phyloP scores from a whole-genome alignment of 2,797 vertebrate genomes.

The Coregonus sp. region DNA sequence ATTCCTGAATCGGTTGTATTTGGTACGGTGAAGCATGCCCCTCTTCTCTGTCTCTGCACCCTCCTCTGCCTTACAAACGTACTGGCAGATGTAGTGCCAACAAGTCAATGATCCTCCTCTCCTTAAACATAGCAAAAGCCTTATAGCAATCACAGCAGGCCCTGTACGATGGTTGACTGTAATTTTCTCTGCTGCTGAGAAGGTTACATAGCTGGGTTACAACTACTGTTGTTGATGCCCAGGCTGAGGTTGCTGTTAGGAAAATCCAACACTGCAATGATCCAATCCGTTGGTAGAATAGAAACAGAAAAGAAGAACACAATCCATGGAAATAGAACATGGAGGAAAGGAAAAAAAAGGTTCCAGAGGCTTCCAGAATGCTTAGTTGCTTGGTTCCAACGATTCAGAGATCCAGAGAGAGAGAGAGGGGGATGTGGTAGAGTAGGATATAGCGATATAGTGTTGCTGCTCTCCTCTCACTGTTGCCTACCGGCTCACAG shows the following conservation, averaged over 20 bases:
- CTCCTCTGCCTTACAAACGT: conserved; percentile 61
- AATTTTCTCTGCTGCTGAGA: conserved; percentile 57
- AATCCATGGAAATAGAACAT: conserved; percentile 72
- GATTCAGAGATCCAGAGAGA: conserved; percentile 46
- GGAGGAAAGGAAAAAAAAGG: conserved; percentile 51
- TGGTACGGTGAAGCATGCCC: conserved; percentile 95
- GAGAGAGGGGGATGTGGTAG: conserved; percentile 61
- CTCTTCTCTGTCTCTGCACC: not conserved
- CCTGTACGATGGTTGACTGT: conserved; percentile 60
- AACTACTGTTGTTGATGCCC: conserved; percentile 53
- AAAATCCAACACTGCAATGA: conserved; percentile 67
- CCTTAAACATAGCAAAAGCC: conserved; percentile 87
- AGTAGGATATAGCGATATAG: conserved; percentile 27
- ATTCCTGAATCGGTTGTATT: conserved; percentile 99
- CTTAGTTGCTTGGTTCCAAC: not conserved
- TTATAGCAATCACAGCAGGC: conserved; percentile 70
- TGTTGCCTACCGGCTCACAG: conserved; percentile 87
- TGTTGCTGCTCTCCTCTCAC: conserved; percentile 65
- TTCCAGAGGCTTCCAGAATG: conserved; percentile 41
- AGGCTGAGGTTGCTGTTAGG: conserved; percentile 63
- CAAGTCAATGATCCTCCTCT: conserved; percentile 81
- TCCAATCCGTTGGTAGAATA: conserved; percentile 65
- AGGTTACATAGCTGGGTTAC: conserved; percentile 59
- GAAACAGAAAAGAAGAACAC: conserved; percentile 52
- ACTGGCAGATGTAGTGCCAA: conserved; percentile 87